Evolutionary conservation across 1,140 invertebrate genomes (phyloP).

Genomic region (Heliothis subflexa): DNA sequence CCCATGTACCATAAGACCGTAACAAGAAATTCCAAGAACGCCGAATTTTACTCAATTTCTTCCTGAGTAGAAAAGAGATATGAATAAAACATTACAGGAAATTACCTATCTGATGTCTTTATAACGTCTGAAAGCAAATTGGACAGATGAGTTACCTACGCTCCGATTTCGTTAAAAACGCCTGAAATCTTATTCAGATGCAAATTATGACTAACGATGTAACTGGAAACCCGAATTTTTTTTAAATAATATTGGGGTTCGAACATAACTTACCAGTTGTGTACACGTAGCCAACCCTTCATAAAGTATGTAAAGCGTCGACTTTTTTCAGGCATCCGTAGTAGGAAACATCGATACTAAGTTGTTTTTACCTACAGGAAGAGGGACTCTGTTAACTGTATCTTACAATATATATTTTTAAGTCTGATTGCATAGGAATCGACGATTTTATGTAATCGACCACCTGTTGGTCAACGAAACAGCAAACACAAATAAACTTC

Average conservation of each 20-base stretch:
- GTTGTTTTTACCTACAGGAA: too few species aligned
- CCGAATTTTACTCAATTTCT: background rate
- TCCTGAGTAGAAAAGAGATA: background rate
- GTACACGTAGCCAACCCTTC: background rate
- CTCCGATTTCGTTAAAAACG: constrained; percentile 7
- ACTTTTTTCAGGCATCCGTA: too few species aligned
- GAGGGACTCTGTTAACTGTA: too few species aligned
- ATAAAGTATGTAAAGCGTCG: background rate
- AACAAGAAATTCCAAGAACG: background rate
- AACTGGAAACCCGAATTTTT: background rate
- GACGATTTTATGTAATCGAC: too few species aligned
- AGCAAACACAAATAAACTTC: too few species aligned
- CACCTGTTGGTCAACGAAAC: too few species aligned
- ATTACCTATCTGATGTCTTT: background rate
- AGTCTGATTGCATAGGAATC: too few species aligned
- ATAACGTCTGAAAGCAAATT: background rate
- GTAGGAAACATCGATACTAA: too few species aligned
- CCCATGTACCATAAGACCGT: background rate
- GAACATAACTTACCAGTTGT: background rate
- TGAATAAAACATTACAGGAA: background rate
- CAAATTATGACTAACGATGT: constrained; percentile 7
- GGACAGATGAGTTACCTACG: constrained; percentile 3
- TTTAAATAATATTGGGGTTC: background rate
- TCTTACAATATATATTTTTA: too few species aligned
- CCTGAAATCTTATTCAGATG: constrained; percentile 5